A percentile compares a stretch with the other conserved stretches of the same genome.
Evolutionary conservation across 2,113 vertebrate species (phyloP).

Genomic region (Actinemys pallida): DNA sequence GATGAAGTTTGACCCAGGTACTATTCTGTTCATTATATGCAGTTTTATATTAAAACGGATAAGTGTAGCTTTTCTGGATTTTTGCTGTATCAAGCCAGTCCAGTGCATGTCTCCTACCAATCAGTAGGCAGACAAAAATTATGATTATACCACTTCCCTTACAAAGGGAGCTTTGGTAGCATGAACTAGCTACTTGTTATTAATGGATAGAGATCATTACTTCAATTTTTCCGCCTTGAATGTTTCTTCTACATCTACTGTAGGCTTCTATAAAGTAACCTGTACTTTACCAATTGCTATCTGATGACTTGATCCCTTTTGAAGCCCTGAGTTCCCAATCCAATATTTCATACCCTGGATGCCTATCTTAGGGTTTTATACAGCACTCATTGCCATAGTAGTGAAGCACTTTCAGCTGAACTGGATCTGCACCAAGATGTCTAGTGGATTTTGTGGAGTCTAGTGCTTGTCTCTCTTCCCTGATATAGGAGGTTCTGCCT

Average conservation of each 20-base stretch:
- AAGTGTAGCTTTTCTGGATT: not conserved
- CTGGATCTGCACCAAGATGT: not conserved
- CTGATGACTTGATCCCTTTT: not conserved
- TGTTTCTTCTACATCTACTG: not conserved
- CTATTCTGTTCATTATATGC: not conserved
- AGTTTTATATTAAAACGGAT: not conserved
- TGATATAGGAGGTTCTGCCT: not conserved
- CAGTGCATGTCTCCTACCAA: not conserved
- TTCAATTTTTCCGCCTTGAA: not conserved
- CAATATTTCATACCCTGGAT: not conserved
- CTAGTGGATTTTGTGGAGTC: not conserved
- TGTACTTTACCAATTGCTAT: conserved; percentile 2
- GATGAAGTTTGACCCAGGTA: not conserved
- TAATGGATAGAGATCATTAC: not conserved
- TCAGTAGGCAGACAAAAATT: not conserved
- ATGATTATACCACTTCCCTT: not conserved
- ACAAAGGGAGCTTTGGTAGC: not conserved
- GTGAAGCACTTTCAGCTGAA: fast-evolving
- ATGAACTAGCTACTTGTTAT: not conserved
- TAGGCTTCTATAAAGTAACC: not conserved
- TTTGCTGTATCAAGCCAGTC: not conserved
- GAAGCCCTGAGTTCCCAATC: not conserved
- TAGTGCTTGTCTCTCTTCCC: not conserved
- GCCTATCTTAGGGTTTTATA: fast-evolving
- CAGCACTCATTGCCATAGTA: not conserved